Base-by-base conservation (phyloP, 2,797 vertebrate species). In the Babyrousa celebensis region DNA sequence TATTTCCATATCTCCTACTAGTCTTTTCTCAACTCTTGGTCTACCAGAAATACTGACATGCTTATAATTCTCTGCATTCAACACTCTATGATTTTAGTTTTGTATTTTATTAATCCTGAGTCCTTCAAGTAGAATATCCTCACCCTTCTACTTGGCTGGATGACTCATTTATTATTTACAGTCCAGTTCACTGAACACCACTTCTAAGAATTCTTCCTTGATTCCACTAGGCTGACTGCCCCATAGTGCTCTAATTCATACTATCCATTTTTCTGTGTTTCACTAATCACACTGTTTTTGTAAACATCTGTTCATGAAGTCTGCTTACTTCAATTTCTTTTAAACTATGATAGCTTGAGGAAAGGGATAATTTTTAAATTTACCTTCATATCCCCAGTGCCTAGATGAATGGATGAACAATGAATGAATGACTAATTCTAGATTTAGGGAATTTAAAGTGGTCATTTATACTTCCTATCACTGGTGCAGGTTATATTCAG, bases 101-200 rank as follows among this genome's bases (percentile, higher is more conserved):
- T 82, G 43, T 85, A 25, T 78, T 91, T 80, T 62, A 89, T 71
- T 62, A 92, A 56, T 43, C 2, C 2, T 85, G 12, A 70, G 27
- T 40, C 25, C 9, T 68, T 95, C 85, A 85, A 18, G 12, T 23
- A 87, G 56, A 82, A 71, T 62, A 48, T 63, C 70, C 43, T 82
- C 12, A 48, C 0, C 10, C 16, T 56, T 54, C 25, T 87, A 12
- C 56, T 21, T 67, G 32, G 21, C 15, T 75, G 20, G 2, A 11
- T 88, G 71, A 87, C 1, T 78, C 58, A 74, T 36, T 68, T 68
- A 84, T 83, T 93, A 68, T 63, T 95, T 84, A 68, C 23, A 85
- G 25, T 5, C 36, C 23, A 56, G 15, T 18, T 94, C 5, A 40
- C 6, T 27, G 6, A n/a, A 32, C 14, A 71, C 3, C 1, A 23